phyloP scores from a whole-genome alignment of 2,113 vertebrate species.

The Pogonocichla stellata region DNA sequence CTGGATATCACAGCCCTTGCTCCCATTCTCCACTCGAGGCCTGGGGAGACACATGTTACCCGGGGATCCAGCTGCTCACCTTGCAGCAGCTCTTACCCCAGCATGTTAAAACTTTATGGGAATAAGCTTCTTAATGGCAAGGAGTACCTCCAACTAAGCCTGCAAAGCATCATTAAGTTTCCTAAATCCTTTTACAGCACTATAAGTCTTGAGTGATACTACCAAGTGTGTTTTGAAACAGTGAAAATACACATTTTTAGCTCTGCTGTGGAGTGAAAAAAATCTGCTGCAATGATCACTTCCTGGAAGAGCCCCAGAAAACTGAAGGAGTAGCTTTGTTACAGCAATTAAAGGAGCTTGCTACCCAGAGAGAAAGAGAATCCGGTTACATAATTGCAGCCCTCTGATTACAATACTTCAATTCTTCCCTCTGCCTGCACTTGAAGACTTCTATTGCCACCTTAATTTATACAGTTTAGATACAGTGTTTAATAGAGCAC shows the following conservation, averaged over 20 bases:
- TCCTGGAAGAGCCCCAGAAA: constrained; percentile 61
- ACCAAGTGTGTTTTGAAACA: constrained; percentile 24
- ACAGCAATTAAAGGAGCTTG: constrained; percentile 69
- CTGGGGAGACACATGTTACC: not conserved
- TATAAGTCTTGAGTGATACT: constrained; percentile 7
- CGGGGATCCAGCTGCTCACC: not conserved
- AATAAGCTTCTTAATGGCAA: not conserved
- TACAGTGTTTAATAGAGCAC: not conserved
- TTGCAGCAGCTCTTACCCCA: not conserved
- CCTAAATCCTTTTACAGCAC: not conserved
- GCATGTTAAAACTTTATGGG: not conserved
- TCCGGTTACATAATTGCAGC: constrained; percentile 71
- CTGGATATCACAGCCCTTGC: fast-evolving
- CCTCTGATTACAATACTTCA: constrained; percentile 71
- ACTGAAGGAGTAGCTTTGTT: constrained; percentile 72
- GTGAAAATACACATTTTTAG: constrained; percentile 49
- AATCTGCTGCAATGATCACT: constrained; percentile 43
- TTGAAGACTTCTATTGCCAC: constrained; percentile 4
- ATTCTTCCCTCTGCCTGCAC: constrained; percentile 64
- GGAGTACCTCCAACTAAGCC: not conserved
- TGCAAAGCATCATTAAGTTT: not conserved
- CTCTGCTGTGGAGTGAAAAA: constrained; percentile 25
- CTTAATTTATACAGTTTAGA: constrained; percentile 40
- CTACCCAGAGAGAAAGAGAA: constrained; percentile 55
- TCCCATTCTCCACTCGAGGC: fast-evolving